phyloP scores from a whole-genome alignment of 2,888 invertebrate genomes.

The Pseudoips prasinana region DNA sequence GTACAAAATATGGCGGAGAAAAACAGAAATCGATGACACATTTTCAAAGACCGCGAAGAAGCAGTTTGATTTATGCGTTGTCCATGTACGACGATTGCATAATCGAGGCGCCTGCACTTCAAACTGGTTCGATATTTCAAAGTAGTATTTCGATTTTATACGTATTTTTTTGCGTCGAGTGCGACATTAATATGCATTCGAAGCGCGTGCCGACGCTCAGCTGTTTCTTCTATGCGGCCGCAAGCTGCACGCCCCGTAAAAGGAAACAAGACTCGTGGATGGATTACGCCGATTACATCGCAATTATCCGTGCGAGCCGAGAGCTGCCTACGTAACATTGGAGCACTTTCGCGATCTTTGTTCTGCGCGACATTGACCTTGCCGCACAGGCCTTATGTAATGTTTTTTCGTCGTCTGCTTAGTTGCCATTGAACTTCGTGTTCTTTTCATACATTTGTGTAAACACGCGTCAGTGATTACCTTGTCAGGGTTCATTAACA shows the following conservation, averaged over 20 bases:
- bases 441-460: conserved; percentile 44
- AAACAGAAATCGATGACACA: conserved; percentile 48
- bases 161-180: conserved; percentile 64
- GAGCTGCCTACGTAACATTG: conserved; percentile 56
- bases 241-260: conserved; percentile 77
- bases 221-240: conserved; percentile 75
- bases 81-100: conserved; percentile 54
- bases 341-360: conserved; percentile 79
- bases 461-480: conserved; percentile 48
- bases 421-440: conserved; percentile 60
- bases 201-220: conserved; percentile 77
- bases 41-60: conserved; percentile 34
- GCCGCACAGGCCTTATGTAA: conserved; percentile 60
- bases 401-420: conserved; percentile 60
- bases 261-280: conserved; percentile 73
- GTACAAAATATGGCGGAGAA: conserved; percentile 31
- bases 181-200: conserved; percentile 74
- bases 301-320: conserved; percentile 68
- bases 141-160: conserved; percentile 68
- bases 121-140: conserved; percentile 64
- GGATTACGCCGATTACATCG: conserved; percentile 79
- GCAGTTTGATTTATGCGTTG: conserved; percentile 49
- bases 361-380: conserved; percentile 75
- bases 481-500: conserved; percentile 46
- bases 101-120: conserved; percentile 63